Evolutionary conservation across 2,888 invertebrate genomes (phyloP).

Genomic region (Dicyrtoma fusca): DNA sequence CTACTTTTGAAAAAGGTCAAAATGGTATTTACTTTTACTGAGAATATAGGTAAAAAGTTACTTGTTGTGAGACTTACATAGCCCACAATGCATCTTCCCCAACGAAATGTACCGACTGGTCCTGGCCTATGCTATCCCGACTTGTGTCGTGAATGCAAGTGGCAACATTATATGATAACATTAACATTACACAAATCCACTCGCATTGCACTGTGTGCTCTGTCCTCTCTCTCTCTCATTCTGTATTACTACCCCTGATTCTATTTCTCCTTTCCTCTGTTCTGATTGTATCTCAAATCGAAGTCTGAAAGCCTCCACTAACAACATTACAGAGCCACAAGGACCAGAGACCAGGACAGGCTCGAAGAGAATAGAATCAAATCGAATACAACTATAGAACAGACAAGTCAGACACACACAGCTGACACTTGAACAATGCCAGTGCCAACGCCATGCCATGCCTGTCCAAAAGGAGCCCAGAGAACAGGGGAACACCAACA

Average conservation of each 20-base stretch:
- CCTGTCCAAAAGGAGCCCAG: too few relatives aligned
- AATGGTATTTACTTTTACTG: too few relatives aligned
- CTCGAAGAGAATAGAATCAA: background rate
- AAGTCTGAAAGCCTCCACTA: conserved; percentile 20
- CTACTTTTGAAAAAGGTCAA: too few relatives aligned
- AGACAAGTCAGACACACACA: conserved; percentile 12
- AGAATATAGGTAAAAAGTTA: too few relatives aligned
- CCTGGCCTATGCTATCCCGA: too few relatives aligned
- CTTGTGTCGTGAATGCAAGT: background rate
- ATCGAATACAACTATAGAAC: too few relatives aligned
- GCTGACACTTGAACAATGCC: conserved; percentile 23
- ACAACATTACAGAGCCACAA: conserved; percentile 18
- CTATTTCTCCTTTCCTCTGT: background rate
- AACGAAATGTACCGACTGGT: too few relatives aligned
- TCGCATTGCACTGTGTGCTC: background rate
- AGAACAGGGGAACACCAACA: too few relatives aligned
- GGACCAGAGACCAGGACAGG: background rate
- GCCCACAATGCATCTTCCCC: too few relatives aligned
- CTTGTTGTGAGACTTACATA: too few relatives aligned
- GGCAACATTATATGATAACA: conserved; percentile 3
- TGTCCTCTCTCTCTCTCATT: background rate
- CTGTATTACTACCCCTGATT: background rate
- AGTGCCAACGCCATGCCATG: background rate
- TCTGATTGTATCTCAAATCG: conserved; percentile 25
- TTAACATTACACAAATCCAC: background rate